phyloP scores from a whole-genome alignment of 1,140 invertebrate species.

The Formica selysi region DNA sequence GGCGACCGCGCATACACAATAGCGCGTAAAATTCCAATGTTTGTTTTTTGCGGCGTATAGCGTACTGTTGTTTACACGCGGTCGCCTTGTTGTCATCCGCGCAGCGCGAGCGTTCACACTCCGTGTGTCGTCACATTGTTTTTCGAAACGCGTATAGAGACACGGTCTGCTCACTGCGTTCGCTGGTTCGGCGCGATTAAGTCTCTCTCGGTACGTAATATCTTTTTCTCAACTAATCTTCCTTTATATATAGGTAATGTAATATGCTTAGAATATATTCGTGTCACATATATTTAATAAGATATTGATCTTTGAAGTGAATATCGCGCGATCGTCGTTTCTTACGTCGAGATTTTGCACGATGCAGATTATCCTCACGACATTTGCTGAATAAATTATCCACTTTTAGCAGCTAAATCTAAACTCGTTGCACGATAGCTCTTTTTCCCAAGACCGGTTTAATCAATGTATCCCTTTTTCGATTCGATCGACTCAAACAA shows the following conservation, averaged over 20 bases:
- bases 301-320: conserved; percentile 41
- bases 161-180: too few relatives aligned
- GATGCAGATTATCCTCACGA: not conserved
- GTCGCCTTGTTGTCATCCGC: too few relatives aligned
- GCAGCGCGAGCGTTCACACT: too few relatives aligned
- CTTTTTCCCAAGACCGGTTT: conserved; percentile 49
- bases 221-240: too few relatives aligned
- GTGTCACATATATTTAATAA: conserved; percentile 4
- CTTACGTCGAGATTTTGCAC: not conserved
- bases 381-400: conserved; percentile 51
- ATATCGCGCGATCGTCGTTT: conserved; percentile 15
- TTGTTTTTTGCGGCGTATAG: too few relatives aligned
- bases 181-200: too few relatives aligned
- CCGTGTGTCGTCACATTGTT: too few relatives aligned
- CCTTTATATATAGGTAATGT: not conserved
- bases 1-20: too few relatives aligned
- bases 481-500: not conserved
- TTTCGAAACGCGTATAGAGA: too few relatives aligned
- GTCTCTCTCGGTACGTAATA: too few relatives aligned
- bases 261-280: conserved; percentile 3
- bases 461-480: conserved; percentile 18
- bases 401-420: conserved; percentile 45
- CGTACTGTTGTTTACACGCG: too few relatives aligned
- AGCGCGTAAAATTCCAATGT: too few relatives aligned
- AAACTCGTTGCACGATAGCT: conserved; percentile 20